Percentiles rank a stretch among this genome's conserved stretches.
Conservation (phyloP, 2,797 vertebrate species). For the Premnoplex brunnescens region DNA sequence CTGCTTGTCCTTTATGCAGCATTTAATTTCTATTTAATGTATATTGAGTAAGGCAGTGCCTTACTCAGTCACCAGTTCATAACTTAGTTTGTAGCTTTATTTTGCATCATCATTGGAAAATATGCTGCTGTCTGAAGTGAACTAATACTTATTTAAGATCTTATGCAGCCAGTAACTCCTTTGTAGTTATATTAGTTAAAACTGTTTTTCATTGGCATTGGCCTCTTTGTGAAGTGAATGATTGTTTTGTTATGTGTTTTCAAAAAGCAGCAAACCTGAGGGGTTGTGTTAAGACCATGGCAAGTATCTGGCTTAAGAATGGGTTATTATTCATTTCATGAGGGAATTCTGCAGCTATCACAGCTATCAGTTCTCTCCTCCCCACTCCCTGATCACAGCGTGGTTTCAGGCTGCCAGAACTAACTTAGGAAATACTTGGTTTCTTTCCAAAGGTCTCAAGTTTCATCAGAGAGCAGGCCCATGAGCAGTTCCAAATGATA, state of each 20-base stretch:
- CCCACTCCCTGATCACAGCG: background rate
- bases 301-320: background rate
- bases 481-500: conserved; percentile 86
- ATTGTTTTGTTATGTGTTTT: background rate
- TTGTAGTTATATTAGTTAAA: background rate
- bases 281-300: background rate
- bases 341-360: background rate
- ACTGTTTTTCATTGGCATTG: background rate
- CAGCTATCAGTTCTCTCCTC: background rate
- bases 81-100: background rate
- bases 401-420: background rate
- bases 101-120: background rate
- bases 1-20: background rate
- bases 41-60: background rate
- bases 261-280: background rate
- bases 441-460: conserved; percentile 84
- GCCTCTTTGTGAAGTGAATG: background rate
- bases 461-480: conserved; percentile 89
- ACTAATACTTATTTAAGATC: background rate
- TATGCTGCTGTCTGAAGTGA: background rate
- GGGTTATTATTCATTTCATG: background rate
- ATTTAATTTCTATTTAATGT: background rate
- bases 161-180: background rate
- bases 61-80: background rate
- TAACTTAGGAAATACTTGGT: background rate